phyloP scores from a whole-genome alignment of 1,140 invertebrate genomes.

The Diachasmimorpha longicaudata region DNA sequence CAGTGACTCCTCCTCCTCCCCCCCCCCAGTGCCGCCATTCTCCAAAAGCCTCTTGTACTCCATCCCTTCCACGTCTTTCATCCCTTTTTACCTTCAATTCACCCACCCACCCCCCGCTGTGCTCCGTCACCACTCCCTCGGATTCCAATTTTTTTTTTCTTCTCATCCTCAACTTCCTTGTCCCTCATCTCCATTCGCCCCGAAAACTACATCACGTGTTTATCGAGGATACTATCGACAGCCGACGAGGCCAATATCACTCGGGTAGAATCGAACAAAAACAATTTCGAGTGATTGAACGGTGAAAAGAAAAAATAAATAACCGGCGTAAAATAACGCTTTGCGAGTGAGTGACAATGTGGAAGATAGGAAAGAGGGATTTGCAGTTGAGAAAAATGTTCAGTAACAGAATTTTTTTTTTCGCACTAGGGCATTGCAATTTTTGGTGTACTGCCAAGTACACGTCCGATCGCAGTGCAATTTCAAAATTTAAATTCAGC shows the following conservation, averaged over 20 bases:
- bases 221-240: not conserved
- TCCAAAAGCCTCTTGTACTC: not conserved
- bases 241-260: not conserved
- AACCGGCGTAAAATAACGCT: not conserved
- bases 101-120: not conserved
- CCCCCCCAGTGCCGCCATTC: constrained; percentile 5
- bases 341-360: not conserved
- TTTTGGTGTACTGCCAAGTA: too few relatives aligned
- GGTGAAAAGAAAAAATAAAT: not conserved
- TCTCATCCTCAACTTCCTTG: not conserved
- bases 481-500: too few relatives aligned
- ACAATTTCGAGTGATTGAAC: constrained; percentile 9
- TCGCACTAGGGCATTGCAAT: too few relatives aligned
- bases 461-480: too few relatives aligned
- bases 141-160: not conserved
- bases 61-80: not conserved
- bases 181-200: not conserved
- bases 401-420: too few relatives aligned
- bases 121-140: not conserved
- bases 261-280: not conserved
- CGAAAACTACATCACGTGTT: not conserved
- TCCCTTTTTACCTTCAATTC: constrained; percentile 3
- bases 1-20: not conserved
- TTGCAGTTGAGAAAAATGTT: too few relatives aligned
- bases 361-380: too few relatives aligned